Evolutionary conservation across 2,797 vertebrate genomes (phyloP).

Genomic region (Clarias pachynema): DNA sequence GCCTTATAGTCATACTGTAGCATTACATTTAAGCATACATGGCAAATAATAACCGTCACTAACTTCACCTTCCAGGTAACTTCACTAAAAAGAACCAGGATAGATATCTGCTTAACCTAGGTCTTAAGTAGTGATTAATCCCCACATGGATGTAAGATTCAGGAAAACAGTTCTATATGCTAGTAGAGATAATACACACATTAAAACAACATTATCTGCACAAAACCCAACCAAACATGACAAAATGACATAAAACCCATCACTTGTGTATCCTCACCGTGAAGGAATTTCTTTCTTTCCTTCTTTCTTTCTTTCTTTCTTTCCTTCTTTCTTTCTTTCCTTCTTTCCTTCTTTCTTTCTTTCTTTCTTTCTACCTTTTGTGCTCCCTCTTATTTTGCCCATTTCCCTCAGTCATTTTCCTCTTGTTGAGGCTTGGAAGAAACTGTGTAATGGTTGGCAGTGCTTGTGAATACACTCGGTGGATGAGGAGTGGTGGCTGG

Average conservation of each 20-base stretch:
- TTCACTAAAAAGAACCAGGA: not conserved
- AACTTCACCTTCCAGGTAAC: not conserved
- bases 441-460: conserved; percentile 57
- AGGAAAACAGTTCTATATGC: not conserved
- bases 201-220: not conserved
- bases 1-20: not conserved
- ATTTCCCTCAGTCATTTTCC: conserved; percentile 35
- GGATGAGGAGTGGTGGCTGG: conserved; percentile 48
- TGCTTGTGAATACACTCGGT: conserved; percentile 42
- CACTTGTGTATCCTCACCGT: too few species aligned
- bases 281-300: not conserved
- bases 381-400: conserved; percentile 23
- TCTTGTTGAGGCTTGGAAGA: conserved; percentile 42
- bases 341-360: conserved; percentile 48
- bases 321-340: not conserved
- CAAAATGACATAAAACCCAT: not conserved
- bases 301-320: conserved; percentile 11
- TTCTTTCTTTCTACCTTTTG: conserved; percentile 18
- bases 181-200: not conserved
- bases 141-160: not conserved
- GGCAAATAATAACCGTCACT: not conserved
- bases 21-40: not conserved
- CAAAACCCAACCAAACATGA: not conserved
- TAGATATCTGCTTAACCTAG: not conserved
- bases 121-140: not conserved